Percentiles rank a stretch among this genome's conserved stretches.
These are phyloP conservation scores for Hippocampus barbouri DNA, from an alignment of 2,113 vertebrate genomes.

Conservation along the genomic window DNA sequence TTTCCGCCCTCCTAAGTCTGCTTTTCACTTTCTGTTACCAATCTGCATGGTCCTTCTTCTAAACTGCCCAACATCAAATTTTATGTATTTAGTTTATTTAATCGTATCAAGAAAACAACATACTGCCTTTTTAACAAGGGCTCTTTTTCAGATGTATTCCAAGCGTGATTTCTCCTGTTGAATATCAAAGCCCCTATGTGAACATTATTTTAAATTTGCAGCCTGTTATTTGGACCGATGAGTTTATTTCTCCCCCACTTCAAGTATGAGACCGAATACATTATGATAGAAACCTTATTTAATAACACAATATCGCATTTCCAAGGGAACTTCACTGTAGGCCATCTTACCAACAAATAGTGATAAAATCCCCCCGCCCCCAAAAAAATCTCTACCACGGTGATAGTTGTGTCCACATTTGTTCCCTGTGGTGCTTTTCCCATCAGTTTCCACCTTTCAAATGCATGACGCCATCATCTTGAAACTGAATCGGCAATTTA, in stretches of 20 bases:
- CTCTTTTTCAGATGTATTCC: not conserved
- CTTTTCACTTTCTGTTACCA: not conserved
- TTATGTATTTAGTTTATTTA: not conserved
- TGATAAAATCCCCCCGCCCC: not conserved
- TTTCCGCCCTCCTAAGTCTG: not conserved
- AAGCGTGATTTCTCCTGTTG: too few relatives aligned
- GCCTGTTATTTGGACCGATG: too few relatives aligned
- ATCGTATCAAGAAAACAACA: not conserved
- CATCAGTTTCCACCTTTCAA: not conserved
- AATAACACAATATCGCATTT: too few relatives aligned
- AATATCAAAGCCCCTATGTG: too few relatives aligned
- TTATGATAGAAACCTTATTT: not conserved
- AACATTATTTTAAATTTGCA: too few relatives aligned
- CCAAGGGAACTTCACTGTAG: too few relatives aligned
- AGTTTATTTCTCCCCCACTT: too few relatives aligned
- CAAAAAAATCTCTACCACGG: not conserved
- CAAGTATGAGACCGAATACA: not conserved
- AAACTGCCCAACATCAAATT: not conserved
- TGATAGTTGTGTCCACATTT: too few relatives aligned
- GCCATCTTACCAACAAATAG: not conserved
- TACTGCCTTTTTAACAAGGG: not conserved
- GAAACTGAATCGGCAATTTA: not conserved
- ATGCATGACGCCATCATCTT: not conserved
- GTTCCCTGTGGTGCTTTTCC: not conserved
- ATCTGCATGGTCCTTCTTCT: not conserved